Conservation (phyloP, 2,888 invertebrate genomes). For the Synanthedon vespiformis region DNA sequence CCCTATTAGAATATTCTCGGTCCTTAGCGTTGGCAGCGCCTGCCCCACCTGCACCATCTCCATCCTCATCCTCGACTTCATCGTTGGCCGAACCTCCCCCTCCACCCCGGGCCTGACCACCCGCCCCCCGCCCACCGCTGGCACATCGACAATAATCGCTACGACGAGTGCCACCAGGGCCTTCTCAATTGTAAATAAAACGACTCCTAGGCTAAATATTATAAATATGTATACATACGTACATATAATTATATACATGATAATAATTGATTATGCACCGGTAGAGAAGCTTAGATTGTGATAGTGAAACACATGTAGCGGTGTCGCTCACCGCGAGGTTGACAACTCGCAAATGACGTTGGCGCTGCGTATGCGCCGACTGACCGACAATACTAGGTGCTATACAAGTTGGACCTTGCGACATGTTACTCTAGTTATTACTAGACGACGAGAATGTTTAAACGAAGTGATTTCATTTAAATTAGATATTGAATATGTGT, state of each 20-base stretch:
- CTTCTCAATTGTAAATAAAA: conserved; percentile 54
- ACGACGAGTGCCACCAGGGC: conserved; percentile 40
- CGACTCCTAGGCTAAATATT: conserved; percentile 35
- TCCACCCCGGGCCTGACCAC: conserved; percentile 68
- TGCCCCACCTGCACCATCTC: conserved; percentile 61
- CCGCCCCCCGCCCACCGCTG: conserved; percentile 66
- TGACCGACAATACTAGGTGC: conserved; percentile 70
- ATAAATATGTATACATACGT: conserved; percentile 62
- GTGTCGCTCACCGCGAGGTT: conserved; percentile 34
- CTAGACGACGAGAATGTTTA: conserved; percentile 35
- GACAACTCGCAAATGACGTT: conserved; percentile 50
- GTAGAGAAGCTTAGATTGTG: conserved; percentile 67
- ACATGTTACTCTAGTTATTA: conserved; percentile 56
- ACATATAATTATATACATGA: conserved; percentile 48
- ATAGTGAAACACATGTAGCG: conserved; percentile 51
- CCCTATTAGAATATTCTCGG: conserved; percentile 81
- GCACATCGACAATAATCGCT: conserved; percentile 64
- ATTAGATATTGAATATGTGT: conserved; percentile 60
- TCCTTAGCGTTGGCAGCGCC: conserved; percentile 51
- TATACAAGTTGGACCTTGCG: conserved; percentile 63
- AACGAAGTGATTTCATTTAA: conserved; percentile 52
- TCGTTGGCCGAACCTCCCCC: conserved; percentile 71
- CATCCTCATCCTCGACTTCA: conserved; percentile 74
- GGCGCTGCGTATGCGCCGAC: conserved; percentile 41
- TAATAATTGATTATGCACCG: conserved; percentile 63